Percentiles rank a stretch among this genome's conserved stretches.
These are phyloP conservation scores for Orycteropus afer DNA, from an alignment of 2,113 vertebrate genomes.

Conservation along the genomic window DNA sequence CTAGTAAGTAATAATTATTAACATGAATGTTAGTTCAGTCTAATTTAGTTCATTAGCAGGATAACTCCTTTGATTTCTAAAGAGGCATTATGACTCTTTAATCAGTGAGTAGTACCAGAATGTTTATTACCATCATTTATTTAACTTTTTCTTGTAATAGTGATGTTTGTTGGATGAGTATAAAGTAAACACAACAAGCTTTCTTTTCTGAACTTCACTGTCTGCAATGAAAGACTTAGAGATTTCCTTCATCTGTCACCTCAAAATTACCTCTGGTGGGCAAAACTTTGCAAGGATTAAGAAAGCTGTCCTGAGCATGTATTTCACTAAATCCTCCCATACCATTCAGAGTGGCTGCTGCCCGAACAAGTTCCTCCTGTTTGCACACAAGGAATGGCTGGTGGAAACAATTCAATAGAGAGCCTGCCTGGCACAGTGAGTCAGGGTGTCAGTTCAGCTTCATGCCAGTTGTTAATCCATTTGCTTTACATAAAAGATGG, in stretches of 20 bases:
- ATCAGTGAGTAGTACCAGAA: conserved; percentile 43
- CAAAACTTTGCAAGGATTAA: conserved; percentile 81
- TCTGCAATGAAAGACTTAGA: conserved; percentile 59
- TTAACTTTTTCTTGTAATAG: conserved; percentile 51
- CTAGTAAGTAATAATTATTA: conserved; percentile 77
- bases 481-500: conserved; percentile 78
- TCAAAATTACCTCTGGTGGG: conserved; percentile 74
- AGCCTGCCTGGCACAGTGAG: conserved; percentile 76
- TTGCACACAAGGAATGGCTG: conserved; percentile 82
- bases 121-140: conserved; percentile 48
- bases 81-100: conserved; percentile 73
- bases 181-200: conserved; percentile 56
- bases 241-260: conserved; percentile 70
- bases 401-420: conserved; percentile 82
- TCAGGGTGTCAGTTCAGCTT: conserved; percentile 71
- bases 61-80: conserved; percentile 71
- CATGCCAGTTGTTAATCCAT: conserved; percentile 76
- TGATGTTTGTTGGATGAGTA: conserved; percentile 63
- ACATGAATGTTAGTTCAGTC: conserved; percentile 71
- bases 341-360: conserved; percentile 77
- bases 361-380: conserved; percentile 84
- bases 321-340: conserved; percentile 82
- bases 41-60: conserved; percentile 78
- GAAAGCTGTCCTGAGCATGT: conserved; percentile 76
- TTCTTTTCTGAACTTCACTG: conserved; percentile 61